Evolutionary conservation across 1,140 invertebrate species (phyloP), one percentile per base, ranked within the genome.

Genomic region (Drosophila aff.): DNA sequence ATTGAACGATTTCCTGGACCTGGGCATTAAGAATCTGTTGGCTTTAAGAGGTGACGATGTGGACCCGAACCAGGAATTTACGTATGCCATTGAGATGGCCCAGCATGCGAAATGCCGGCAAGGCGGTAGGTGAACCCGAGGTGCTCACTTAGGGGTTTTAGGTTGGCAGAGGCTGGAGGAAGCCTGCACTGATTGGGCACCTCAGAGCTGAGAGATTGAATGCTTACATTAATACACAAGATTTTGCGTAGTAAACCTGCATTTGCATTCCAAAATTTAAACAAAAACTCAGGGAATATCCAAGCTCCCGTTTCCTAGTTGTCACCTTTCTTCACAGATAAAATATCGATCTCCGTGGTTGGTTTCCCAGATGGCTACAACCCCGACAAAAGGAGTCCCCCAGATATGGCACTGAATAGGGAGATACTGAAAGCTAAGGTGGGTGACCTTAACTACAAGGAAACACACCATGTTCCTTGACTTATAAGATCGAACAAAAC

Each of bases 361-460:
- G 82, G 82, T 0, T 73, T 80, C 60, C 77, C 81, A 2, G 52
- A 67, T 10, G 77, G 77, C 7, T 66, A 78, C n/a, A 58, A 26
- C 0, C 43, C 11, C 10, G 1, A n/a, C 2, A 1, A 46, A 9
- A 13, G 9, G 0, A 38, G 15, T n/a, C 13, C 18, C 4, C 26
- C 13, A 6, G 47, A 64, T 16, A 28, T 33, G 1, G 10, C 6
- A 0, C 4, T 9, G 2, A 49, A 59, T 18, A 46, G 80, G 0
- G 10, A n/a, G 2, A 40, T 28, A 10, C 18, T 83, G 0, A 83
- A 80, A 28, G 2, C 16, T 6, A 85, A 84, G 74, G 67, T 83
- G 26, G 13, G 21, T 23, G 36, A 8, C 9, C 9, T 4, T 2
- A 18, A 43, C 41, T 13, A 36, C 33, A 13, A 13, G 7, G 31